Evolutionary conservation across 2,888 invertebrate species (phyloP).

Genomic region (Archips crataeganus): DNA sequence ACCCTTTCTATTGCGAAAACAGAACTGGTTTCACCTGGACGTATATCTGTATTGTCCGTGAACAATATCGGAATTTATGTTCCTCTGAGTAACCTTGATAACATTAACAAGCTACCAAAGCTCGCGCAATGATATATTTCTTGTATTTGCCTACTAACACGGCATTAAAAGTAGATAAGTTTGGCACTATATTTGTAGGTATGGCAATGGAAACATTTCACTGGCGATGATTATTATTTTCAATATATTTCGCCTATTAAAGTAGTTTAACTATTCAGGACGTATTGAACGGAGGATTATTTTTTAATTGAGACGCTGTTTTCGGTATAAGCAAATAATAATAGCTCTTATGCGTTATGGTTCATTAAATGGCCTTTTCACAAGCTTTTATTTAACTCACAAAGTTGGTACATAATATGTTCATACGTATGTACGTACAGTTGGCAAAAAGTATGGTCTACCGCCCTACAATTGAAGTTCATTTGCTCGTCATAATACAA

Average conservation of each 20-base stretch:
- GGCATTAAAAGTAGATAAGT: conserved; percentile 34
- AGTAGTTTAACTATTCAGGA: not conserved
- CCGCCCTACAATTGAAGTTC: too few relatives aligned
- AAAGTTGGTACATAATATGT: too few relatives aligned
- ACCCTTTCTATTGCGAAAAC: conserved; percentile 66
- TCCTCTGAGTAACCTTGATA: conserved; percentile 65
- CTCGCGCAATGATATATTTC: conserved; percentile 38
- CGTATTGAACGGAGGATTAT: not conserved
- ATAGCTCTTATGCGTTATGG: too few relatives aligned
- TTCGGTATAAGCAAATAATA: too few relatives aligned
- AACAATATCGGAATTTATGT: conserved; percentile 70
- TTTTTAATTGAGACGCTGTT: not conserved
- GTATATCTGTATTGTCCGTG: conserved; percentile 45
- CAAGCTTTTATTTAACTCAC: too few relatives aligned
- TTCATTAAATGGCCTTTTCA: too few relatives aligned
- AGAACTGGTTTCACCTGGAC: conserved; percentile 54
- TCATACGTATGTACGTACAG: too few relatives aligned
- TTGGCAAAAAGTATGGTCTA: too few relatives aligned
- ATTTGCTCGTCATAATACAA: too few relatives aligned
- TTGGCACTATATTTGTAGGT: conserved; percentile 17
- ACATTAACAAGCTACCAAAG: conserved; percentile 67
- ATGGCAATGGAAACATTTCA: conserved; percentile 19
- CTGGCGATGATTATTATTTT: not conserved
- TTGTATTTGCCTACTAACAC: conserved; percentile 38
- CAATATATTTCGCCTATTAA: not conserved